Evolutionary conservation across 2,797 vertebrate genomes (phyloP).

Genomic region (Simalia tracyae): DNA sequence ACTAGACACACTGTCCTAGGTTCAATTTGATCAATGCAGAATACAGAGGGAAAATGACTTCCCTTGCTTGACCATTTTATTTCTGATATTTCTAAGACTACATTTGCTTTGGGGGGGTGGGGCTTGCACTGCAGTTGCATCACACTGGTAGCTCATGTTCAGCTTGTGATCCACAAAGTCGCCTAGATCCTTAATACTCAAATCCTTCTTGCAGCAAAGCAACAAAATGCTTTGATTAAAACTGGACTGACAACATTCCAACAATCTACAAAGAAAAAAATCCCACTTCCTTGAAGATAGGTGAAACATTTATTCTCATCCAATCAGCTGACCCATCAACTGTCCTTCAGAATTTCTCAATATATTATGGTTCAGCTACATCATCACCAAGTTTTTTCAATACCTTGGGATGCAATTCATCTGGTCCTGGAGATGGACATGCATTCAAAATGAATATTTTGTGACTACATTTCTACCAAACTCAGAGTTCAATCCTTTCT

Average conservation of each 20-base stretch:
- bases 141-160: background rate
- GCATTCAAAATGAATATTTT: background rate
- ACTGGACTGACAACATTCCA: background rate
- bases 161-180: background rate
- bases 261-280: background rate
- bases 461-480: background rate
- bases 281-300: background rate
- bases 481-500: background rate
- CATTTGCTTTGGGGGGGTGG: background rate
- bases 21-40: background rate
- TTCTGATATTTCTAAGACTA: background rate
- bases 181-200: background rate
- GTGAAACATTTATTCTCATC: background rate
- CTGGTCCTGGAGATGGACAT: too few species aligned
- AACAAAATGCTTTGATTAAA: background rate
- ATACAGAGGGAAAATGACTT: background rate
- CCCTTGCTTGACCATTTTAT: background rate
- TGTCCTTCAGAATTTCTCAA: background rate
- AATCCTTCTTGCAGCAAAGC: background rate
- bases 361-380: background rate
- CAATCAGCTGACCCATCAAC: background rate
- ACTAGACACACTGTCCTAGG: background rate
- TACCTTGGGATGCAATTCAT: background rate
- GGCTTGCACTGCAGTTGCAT: background rate
- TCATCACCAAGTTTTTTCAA: background rate